Percentiles rank a stretch among this genome's conserved stretches.
phyloP scores from a whole-genome alignment of 2,113 vertebrate species.

The Chaetodon auriga region DNA sequence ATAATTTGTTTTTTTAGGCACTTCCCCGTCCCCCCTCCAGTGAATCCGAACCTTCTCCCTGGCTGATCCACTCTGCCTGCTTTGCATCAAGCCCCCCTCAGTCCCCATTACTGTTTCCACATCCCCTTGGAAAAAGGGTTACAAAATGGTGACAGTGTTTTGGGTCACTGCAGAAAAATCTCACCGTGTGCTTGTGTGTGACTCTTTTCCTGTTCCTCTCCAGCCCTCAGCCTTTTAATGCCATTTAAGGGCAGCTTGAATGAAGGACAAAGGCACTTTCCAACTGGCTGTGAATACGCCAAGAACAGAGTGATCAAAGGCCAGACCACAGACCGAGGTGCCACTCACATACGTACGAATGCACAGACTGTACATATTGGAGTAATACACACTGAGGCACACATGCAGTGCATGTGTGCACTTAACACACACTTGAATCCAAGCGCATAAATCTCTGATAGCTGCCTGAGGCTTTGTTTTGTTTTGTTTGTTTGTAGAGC shows the following conservation, averaged over 20 bases:
- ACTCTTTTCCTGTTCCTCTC: constrained; percentile 41
- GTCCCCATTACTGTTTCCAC: constrained; percentile 32
- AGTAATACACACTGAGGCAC: not conserved
- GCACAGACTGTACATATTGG: not conserved
- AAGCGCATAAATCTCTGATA: not conserved
- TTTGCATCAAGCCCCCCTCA: constrained; percentile 53
- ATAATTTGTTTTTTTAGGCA: not conserved
- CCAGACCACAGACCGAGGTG: constrained; percentile 28
- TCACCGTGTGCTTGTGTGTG: constrained; percentile 39
- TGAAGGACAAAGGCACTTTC: constrained; percentile 64
- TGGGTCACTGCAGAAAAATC: constrained; percentile 58
- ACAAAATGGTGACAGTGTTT: constrained; percentile 55
- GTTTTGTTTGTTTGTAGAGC: not conserved
- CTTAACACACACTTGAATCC: not conserved
- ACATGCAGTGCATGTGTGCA: not conserved
- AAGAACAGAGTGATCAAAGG: constrained; percentile 54
- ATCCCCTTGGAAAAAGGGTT: not conserved
- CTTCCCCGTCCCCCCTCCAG: constrained; percentile 12
- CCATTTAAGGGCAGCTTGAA: constrained; percentile 73
- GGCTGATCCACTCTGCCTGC: constrained; percentile 44
- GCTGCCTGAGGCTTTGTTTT: not conserved
- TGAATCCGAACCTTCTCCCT: constrained; percentile 8
- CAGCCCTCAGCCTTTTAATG: constrained; percentile 47
- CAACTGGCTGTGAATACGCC: constrained; percentile 55
- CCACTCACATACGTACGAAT: not conserved